phyloP scores from a whole-genome alignment of 2,888 invertebrate genomes.

The Philonicus albiceps region DNA sequence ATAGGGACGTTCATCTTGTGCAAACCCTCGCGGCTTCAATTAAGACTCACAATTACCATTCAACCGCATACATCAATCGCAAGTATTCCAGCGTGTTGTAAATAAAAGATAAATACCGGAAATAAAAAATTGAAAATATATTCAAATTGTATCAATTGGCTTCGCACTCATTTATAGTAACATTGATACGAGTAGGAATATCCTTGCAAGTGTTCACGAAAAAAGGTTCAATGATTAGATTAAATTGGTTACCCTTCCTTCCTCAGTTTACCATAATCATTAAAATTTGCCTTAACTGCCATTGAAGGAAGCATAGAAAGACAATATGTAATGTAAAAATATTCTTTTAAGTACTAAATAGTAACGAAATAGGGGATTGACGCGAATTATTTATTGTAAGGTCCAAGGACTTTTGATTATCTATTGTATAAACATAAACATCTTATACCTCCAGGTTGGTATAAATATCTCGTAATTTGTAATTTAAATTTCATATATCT shows the following conservation, averaged over 20 bases:
- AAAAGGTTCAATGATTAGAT: neutral
- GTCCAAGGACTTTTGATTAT: neutral
- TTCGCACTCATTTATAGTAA: neutral
- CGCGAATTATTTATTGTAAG: slow-evolving; percentile 3
- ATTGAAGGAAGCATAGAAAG: slow-evolving; percentile 1
- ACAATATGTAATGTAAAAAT: slow-evolving; percentile 36
- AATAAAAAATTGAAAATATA: slow-evolving; percentile 3
- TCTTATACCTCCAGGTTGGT: slow-evolving; percentile 24
- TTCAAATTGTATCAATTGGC: slow-evolving; percentile 2
- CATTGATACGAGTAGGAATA: neutral
- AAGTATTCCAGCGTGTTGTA: slow-evolving; percentile 70
- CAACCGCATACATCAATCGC: slow-evolving; percentile 77
- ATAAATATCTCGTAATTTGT: neutral
- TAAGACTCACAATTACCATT: slow-evolving; percentile 77
- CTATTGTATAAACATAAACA: neutral
- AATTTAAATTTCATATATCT: slow-evolving; percentile 1
- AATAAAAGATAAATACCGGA: slow-evolving; percentile 46
- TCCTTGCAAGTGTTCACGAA: neutral
- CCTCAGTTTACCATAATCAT: neutral
- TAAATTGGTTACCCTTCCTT: neutral
- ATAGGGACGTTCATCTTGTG: slow-evolving; percentile 67
- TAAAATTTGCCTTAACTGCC: slow-evolving; percentile 4
- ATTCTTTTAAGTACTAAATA: neutral
- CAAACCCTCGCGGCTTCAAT: slow-evolving; percentile 72
- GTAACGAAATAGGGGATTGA: slow-evolving; percentile 21